phyloP scores from a whole-genome alignment of 2,113 vertebrate genomes.

The Antigone vipio region DNA sequence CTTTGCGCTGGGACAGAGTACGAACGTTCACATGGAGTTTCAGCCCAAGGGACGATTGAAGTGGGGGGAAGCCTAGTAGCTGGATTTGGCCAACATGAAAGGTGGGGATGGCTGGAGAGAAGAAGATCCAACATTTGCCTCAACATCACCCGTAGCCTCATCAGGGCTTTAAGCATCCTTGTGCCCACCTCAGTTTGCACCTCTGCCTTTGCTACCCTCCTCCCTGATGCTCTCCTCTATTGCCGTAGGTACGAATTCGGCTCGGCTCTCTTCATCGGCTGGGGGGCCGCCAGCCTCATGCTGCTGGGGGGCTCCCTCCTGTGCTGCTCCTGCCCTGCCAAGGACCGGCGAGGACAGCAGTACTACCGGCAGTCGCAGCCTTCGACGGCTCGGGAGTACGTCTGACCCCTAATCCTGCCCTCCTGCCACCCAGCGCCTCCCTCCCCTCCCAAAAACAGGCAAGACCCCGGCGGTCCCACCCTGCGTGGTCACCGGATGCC shows the following conservation, averaged over 20 bases:
- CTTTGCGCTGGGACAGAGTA: not conserved
- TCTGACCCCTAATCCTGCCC: constrained; percentile 71
- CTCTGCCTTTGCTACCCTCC: not conserved
- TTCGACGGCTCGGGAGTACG: constrained; percentile 89
- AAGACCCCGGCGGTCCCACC: fast-evolving
- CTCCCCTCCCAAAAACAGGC: not conserved
- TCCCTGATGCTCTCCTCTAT: not conserved
- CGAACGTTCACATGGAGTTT: not conserved
- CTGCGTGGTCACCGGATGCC: not conserved
- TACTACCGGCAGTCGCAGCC: constrained; percentile 87
- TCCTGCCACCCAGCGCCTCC: not conserved
- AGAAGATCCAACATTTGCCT: not conserved
- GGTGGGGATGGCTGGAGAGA: not conserved
- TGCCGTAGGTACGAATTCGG: constrained; percentile 90
- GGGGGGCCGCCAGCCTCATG: constrained; percentile 89
- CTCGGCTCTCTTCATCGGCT: constrained; percentile 91
- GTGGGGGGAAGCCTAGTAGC: fast-evolving
- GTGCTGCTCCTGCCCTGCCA: constrained; percentile 90
- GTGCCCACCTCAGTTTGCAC: not conserved
- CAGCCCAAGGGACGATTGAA: not conserved
- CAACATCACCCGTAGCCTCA: fast-evolving
- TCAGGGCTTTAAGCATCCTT: not conserved
- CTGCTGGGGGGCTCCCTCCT: constrained; percentile 91
- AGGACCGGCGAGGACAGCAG: constrained; percentile 82
- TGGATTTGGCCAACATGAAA: not conserved